Percentiles rank a stretch among this genome's conserved stretches.
Conservation (phyloP, 2,797 vertebrate species). For the Buphagus erythrorhynchus region DNA sequence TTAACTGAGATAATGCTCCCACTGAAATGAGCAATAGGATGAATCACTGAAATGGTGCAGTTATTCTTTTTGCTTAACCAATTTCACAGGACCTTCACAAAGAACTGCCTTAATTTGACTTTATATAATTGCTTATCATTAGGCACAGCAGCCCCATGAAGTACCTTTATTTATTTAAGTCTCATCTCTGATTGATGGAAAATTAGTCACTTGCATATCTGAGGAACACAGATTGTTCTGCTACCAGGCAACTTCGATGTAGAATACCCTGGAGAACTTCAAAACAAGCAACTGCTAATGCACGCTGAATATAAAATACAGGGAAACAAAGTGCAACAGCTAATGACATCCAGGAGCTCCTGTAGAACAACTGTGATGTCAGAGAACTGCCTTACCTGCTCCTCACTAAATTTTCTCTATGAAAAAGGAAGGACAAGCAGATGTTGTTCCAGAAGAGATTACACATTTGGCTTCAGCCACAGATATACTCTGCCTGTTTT, state of each 20-base stretch:
- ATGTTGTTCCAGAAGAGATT: not conserved
- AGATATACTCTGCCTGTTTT: not conserved
- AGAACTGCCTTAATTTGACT: slow-evolving; percentile 81
- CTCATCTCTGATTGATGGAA: slow-evolving; percentile 82
- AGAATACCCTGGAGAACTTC: slow-evolving; percentile 65
- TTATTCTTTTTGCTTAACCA: slow-evolving; percentile 85
- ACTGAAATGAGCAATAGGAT: slow-evolving; percentile 81
- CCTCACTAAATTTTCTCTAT: not conserved
- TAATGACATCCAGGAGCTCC: slow-evolving; percentile 63
- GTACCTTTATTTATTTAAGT: slow-evolving; percentile 84
- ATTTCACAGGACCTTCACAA: slow-evolving; percentile 82
- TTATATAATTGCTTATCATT: slow-evolving; percentile 87
- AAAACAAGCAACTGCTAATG: slow-evolving; percentile 55
- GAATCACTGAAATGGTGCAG: slow-evolving; percentile 80
- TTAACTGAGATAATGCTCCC: slow-evolving; percentile 82
- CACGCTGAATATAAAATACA: slow-evolving; percentile 63
- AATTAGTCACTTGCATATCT: slow-evolving; percentile 81
- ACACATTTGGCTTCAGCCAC: not conserved
- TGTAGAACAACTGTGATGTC: slow-evolving; percentile 59
- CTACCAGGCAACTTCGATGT: slow-evolving; percentile 62
- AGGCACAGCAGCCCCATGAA: slow-evolving; percentile 79
- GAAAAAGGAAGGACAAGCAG: not conserved
- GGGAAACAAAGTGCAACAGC: slow-evolving; percentile 54
- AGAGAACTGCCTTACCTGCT: slow-evolving; percentile 28
- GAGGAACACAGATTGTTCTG: slow-evolving; percentile 74